Evolutionary conservation across 2,797 vertebrate genomes (phyloP), one percentile per base, ranked within the genome.

Genomic region (Thripadectes ignobilis): DNA sequence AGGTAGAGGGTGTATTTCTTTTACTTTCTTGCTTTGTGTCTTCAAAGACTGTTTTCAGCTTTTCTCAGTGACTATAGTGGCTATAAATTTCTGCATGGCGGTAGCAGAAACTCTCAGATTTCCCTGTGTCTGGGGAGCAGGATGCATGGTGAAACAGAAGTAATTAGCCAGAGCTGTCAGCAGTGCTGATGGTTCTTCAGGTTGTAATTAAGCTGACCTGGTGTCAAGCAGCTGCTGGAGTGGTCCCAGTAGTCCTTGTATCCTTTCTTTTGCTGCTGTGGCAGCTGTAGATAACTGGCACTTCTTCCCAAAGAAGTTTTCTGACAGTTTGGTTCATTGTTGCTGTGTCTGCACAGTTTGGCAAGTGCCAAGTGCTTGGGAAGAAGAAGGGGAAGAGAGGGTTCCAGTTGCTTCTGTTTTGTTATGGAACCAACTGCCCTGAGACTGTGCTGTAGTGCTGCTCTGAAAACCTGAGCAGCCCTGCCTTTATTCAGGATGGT

Each of bases 361-460:
- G 24, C 0, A 0, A 86, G 46, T 79, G 36, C 27, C 0, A 3
- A 57, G 8, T 66, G 45, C 52, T 80, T 0, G 0, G 39, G 46
- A 51, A 71, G 17, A 51, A 74, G 20, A 16, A 39, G 16, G 18
- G 20, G 19, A 36, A 58, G 66, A 57, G 29, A 6, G 14, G 4
- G 12, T 21, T 51, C 11, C 3, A 2, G 46, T 48, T 80, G 7
- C 34, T 68, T 73, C 55, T 95, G 78, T 32, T 66, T 73, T 89
- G 39, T 66, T 16, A 3, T 34, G 26, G 66, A 63, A 6, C 36
- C 17, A 22, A 18, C 20, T 84, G 45, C 0, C 1, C 16, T 17
- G 29, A 74, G 24, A 34, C 9, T 11, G 26, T 15, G 27, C 49
- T 67, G 17, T 24, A 74, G 39, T 20, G 20, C 58, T 79, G 51